Evolutionary conservation across 2,888 invertebrate species (phyloP), one percentile per base, ranked within the genome.

Genomic region (Panzeria rudis): DNA sequence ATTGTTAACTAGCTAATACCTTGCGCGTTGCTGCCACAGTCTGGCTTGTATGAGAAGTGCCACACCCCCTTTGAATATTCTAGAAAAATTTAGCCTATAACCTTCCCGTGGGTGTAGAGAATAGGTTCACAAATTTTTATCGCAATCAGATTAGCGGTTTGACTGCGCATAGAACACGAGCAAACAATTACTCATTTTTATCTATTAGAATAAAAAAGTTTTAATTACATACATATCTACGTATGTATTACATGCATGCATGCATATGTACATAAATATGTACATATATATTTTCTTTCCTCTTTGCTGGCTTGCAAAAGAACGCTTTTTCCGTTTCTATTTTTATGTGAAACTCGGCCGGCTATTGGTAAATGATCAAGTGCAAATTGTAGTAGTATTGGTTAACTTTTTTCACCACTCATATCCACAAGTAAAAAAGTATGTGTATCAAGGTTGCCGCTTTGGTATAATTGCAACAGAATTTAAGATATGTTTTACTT

Each of bases 321-420:
- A 64, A 44, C 23, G 20, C 38, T 9, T 52, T 69, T 78, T 62
- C 69, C 69, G 50, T 9, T 71, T 78, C 32, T 23, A 52, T 29
- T 62, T 25, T 25, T 25, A 9, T n/a, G 11, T 15, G 23, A 25
- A 25, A 9, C 20, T 52, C 50, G 35, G 52, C 20, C 23, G 23
- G 35, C 20, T 44, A 62, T 77, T 78, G 69, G 29, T 29, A 78
- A 62, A 50, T 61, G 61, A 61, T 62, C 20, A 47, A 38, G 17
- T 38, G n/a, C n/a, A 41, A 50, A 35, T 62, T 78, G 78, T 44
- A 25, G 3, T 8, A 44, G 78, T 78, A 54, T 78, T 29, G 17
- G 78, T 61, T 23, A 47, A 50, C 20, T 35, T 47, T 61, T 56
- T 61, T 72, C 44, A 54, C 54, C 29, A 44, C 56, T 72, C 29